Conservation (phyloP, 2,113 vertebrate species). For the Alethe castanea region DNA sequence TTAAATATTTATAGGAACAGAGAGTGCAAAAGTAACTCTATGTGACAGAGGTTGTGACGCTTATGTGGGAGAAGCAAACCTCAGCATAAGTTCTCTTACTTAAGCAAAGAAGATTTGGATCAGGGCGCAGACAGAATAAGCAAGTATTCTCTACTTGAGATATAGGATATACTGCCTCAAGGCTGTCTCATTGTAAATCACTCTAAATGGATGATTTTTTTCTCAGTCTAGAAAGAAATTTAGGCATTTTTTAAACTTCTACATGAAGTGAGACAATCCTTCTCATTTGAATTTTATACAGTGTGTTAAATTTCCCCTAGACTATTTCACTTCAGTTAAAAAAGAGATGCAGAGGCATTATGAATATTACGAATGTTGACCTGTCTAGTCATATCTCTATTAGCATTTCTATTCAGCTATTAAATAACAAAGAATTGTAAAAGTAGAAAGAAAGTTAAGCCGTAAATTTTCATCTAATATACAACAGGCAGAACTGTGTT, state of each 20-base stretch:
- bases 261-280: not conserved
- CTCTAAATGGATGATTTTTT: not conserved
- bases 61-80: not conserved
- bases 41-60: not conserved
- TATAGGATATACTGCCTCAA: not conserved
- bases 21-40: not conserved
- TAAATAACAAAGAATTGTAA: not conserved
- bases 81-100: not conserved
- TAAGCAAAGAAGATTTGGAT: not conserved
- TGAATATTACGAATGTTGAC: not conserved
- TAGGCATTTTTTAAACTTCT: not conserved
- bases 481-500: not conserved
- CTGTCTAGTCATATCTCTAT: not conserved
- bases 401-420: not conserved
- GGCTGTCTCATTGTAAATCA: not conserved
- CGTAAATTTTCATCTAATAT: not conserved
- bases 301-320: not conserved
- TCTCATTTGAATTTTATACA: not conserved
- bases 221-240: not conserved
- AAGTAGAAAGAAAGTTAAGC: not conserved
- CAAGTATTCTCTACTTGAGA: not conserved
- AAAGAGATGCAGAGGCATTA: not conserved
- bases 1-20: slow-evolving; percentile 28
- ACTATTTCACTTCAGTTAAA: not conserved
- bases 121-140: not conserved